Evolutionary conservation across 2,888 invertebrate genomes (phyloP).

Genomic region (Erebia ligea): DNA sequence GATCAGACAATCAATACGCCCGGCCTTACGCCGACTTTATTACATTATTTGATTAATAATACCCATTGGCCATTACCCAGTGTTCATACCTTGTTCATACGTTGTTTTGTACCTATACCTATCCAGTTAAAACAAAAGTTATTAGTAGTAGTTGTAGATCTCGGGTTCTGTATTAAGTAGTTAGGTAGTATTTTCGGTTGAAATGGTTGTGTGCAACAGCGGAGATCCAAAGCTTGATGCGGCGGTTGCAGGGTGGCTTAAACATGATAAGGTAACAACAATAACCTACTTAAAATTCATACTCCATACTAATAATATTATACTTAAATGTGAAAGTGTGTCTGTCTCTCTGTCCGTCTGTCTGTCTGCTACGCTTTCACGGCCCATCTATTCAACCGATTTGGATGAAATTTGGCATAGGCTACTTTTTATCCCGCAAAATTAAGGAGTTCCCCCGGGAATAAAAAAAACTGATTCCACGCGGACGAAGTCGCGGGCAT

Average conservation of each 20-base stretch:
- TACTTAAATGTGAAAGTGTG: no score
- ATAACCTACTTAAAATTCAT: background rate
- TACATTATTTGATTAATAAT: background rate
- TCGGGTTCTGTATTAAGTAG: background rate
- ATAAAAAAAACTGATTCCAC: no score
- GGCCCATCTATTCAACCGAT: no score
- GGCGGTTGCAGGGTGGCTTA: conserved; percentile 88
- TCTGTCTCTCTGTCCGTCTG: no score
- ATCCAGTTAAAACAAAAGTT: background rate
- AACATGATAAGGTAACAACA: conserved; percentile 86
- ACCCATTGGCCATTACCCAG: background rate
- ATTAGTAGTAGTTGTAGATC: background rate
- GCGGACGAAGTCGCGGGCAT: no score
- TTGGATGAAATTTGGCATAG: no score
- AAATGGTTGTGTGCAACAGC: conserved; percentile 55
- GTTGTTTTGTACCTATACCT: no score
- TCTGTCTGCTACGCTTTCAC: no score
- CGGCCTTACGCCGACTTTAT: background rate
- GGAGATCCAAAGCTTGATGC: conserved; percentile 83
- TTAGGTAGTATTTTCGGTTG: conserved; percentile 11
- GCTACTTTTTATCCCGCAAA: no score
- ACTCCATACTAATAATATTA: background rate
- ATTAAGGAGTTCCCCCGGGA: no score
- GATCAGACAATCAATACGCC: background rate
- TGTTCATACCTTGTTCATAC: no score